Conservation (phyloP, 2,888 invertebrate genomes). For the Agelastica alni region DNA sequence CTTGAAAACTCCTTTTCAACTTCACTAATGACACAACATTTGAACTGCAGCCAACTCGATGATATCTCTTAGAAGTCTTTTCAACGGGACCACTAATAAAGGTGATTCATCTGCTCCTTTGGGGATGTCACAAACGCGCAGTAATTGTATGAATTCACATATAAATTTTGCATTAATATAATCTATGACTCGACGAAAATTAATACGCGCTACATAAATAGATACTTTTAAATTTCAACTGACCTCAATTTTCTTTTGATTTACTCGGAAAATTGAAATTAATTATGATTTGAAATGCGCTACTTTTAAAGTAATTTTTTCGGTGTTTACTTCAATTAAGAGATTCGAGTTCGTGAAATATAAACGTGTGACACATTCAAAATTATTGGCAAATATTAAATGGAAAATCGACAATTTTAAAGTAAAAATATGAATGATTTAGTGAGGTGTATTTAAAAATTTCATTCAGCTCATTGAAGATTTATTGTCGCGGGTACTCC, state of each 20-base stretch:
- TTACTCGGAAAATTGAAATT: too few species aligned
- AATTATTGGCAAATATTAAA: too few species aligned
- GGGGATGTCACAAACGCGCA: slow-evolving; percentile 18
- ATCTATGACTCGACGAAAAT: slow-evolving; percentile 12
- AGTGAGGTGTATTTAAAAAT: too few species aligned
- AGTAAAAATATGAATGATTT: too few species aligned
- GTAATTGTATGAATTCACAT: slow-evolving; percentile 27
- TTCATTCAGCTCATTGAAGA: too few species aligned
- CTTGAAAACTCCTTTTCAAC: not conserved
- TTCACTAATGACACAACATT: slow-evolving; percentile 16
- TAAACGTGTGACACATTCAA: too few species aligned
- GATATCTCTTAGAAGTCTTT: slow-evolving; percentile 28
- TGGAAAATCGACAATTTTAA: too few species aligned
- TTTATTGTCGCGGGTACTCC: too few species aligned
- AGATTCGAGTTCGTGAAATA: too few species aligned
- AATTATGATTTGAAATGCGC: too few species aligned
- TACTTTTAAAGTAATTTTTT: too few species aligned
- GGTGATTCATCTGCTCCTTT: slow-evolving; percentile 29
- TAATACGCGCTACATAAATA: slow-evolving; percentile 16
- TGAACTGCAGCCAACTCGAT: slow-evolving; percentile 30
- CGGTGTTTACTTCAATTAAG: too few species aligned
- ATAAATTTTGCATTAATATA: slow-evolving; percentile 23
- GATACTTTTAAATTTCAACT: not conserved
- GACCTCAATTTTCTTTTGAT: slow-evolving; percentile 5
- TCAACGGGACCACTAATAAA: slow-evolving; percentile 28